Conservation (phyloP, 2,113 vertebrate genomes). For the Hippocampus comes region DNA sequence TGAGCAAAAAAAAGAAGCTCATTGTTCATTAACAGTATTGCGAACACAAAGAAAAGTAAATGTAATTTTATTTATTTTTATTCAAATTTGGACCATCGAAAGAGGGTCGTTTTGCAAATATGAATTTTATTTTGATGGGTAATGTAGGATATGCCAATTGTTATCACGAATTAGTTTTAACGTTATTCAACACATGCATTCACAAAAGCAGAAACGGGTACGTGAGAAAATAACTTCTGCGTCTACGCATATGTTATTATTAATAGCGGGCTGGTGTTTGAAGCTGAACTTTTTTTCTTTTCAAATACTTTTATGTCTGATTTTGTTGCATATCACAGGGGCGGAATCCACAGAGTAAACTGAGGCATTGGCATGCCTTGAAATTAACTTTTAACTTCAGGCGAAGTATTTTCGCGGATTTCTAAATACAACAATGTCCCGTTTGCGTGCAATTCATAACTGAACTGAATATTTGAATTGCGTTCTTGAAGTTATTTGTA, state of each 20-base stretch:
- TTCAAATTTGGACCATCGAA: not conserved
- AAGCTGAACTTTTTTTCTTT: not conserved
- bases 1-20: not conserved
- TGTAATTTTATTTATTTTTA: not conserved
- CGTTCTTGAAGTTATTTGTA: not conserved
- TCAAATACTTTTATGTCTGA: not conserved
- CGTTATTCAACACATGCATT: slow-evolving; percentile 14
- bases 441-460: not conserved
- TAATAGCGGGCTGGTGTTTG: not conserved
- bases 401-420: not conserved
- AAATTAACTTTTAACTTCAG: not conserved
- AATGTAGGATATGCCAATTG: not conserved
- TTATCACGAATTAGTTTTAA: not conserved
- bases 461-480: not conserved
- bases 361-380: not conserved
- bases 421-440: not conserved
- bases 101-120: too few species aligned
- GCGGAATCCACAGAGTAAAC: not conserved
- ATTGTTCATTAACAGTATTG: not conserved
- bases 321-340: not conserved
- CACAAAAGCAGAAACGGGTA: slow-evolving; percentile 35
- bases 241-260: too few species aligned
- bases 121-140: slow-evolving; percentile 16
- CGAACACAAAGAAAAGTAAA: not conserved
- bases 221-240: not conserved